Evolutionary conservation across 2,797 vertebrate genomes (phyloP), one percentile per base, ranked within the genome.

Genomic region (Sebastes itinus): DNA sequence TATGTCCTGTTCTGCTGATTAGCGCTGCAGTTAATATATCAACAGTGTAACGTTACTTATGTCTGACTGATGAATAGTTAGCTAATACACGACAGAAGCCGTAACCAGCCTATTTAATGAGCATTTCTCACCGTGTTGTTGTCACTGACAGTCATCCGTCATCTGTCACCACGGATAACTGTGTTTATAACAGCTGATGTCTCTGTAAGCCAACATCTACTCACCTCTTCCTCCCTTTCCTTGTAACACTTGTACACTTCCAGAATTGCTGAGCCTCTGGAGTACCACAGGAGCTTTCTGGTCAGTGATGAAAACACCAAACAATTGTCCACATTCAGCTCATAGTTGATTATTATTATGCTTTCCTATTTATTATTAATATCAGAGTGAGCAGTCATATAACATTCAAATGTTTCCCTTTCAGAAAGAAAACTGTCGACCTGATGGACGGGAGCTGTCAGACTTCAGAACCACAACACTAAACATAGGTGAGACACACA

Each of bases 361-460:
- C 12, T 2, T 27, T 14, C 1, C 5, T 22, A 0, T 25, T 4
- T 54, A 11, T 14, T 4, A 14, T 7, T 28, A 14, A 4, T 72
- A 54, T 63, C 14, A 56, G 4, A 30, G 18, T 62, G 27, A 52
- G 7, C 20, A 30, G 20, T 12, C 9, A 14, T 10, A 5, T 7
- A 58, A 61, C 9, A 32, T 55, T 33, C 12, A 55, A 49, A 52
- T 10, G 78, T 73, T 46, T 70, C 1, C 3, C 22, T 59, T 82
- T 30, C 85, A 99, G 98, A 99, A 98, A 93, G 97, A 99, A 91
- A 99, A 98, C 92, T 99, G 98, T 87, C 96, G 98, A 52, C 97
- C 98, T 0, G 98, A 99, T 93, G 99, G 99, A 87, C 96, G 98
- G 72, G 98, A 98, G 74, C 91, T 99, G 82, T 95, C 94, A 67